These are phyloP conservation scores for Dissostichus mawsoni DNA, from an alignment of 2,113 vertebrate genomes.

Conservation along the genomic window DNA sequence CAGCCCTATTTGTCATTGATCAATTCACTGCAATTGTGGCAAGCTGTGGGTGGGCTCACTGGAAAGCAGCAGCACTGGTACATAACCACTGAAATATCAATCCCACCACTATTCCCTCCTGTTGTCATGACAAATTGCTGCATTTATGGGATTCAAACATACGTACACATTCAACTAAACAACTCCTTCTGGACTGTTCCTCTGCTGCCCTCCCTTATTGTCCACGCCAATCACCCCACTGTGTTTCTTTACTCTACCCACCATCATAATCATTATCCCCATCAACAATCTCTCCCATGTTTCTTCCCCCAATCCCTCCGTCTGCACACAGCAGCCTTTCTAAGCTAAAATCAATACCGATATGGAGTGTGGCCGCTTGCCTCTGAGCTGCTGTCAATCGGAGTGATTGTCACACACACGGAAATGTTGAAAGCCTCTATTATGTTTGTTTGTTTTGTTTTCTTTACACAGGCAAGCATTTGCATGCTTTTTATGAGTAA, in stretches of 20 bases:
- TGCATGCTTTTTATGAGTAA: too few species aligned
- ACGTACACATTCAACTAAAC: slow-evolving; percentile 52
- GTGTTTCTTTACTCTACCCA: slow-evolving; percentile 13
- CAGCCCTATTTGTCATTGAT: slow-evolving; percentile 42
- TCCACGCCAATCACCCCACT: slow-evolving; percentile 18
- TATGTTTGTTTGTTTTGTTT: slow-evolving; percentile 20
- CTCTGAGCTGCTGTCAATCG: slow-evolving; percentile 50
- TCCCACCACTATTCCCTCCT: neutral
- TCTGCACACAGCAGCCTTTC: slow-evolving; percentile 42
- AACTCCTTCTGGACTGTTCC: neutral
- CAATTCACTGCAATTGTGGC: slow-evolving; percentile 19
- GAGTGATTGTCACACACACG: slow-evolving; percentile 36
- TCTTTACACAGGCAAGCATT: neutral
- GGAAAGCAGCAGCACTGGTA: slow-evolving; percentile 16
- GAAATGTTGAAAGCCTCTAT: slow-evolving; percentile 23
- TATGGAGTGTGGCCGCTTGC: slow-evolving; percentile 48
- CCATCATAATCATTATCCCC: slow-evolving; percentile 1
- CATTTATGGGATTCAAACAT: slow-evolving; percentile 53
- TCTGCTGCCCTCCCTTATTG: slow-evolving; percentile 31
- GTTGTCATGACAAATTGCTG: slow-evolving; percentile 58
- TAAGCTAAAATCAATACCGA: slow-evolving; percentile 66
- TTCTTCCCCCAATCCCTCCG: slow-evolving; percentile 17
- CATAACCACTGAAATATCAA: slow-evolving; percentile 39
- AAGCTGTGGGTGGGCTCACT: slow-evolving; percentile 18
- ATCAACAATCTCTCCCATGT: slow-evolving; percentile 6